Base-by-base conservation (phyloP, 2,888 invertebrate species). In the Pandemis corylana region DNA sequence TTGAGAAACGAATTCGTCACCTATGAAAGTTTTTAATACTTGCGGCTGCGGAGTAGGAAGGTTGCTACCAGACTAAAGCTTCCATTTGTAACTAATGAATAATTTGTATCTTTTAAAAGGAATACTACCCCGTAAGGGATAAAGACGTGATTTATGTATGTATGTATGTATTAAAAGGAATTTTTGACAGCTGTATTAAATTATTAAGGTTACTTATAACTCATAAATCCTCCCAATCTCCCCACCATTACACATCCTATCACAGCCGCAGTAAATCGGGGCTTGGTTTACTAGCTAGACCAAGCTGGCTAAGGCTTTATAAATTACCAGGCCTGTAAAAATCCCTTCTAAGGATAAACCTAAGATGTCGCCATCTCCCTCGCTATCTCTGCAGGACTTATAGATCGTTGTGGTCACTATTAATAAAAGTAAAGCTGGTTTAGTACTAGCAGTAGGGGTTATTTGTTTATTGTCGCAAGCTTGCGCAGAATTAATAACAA, bases 251-350 rank as follows among this genome's bases (percentile, higher is more conserved):
- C 15, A 44, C n/a, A 12, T 72, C 36, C 49, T 63, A 46, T 72
- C 51, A 13, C 63, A 56, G 44, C 3, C 36, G 36, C 51, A 63
- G 13, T 42, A 12, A 59, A 71, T 46, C 53, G 63, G n/a, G 6
- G 15, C 44, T 68, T 64, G 9, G 75, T 75, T 77, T 42, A 53
- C 28, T 36, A 2, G 28, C 28, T 36, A 36, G 28, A 36, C 28
- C 28, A 36, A 36, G 28, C 28, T 36, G 49, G 56, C 42, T 12
- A 7, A 78, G 78, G 78, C 78, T 80, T 80, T 82, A 84, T 86
- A 82, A 88, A 87, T 69, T 76, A 85, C 86, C 82, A 83, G 82
- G 84, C 82, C 82, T 79, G 76, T 76, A 80, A 72, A 73, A 68
- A 72, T 42, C 15, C 72, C 36, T 44, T 68, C 41, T 59, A 20